phyloP scores from a whole-genome alignment of 1,140 invertebrate species.

The Tetramorium parvispinum region DNA sequence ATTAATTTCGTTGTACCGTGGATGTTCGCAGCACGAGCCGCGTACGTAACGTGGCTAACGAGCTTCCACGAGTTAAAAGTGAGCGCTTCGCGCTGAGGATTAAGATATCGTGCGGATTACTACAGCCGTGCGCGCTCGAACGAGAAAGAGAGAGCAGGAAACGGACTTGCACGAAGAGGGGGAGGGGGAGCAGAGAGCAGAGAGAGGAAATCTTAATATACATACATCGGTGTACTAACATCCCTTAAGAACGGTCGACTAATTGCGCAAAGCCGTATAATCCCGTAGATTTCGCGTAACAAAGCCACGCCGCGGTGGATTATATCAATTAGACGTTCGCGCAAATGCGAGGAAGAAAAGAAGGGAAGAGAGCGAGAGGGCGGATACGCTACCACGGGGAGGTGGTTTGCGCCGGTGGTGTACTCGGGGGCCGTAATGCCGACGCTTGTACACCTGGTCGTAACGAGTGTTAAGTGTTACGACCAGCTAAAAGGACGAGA shows the following conservation, averaged over 20 bases:
- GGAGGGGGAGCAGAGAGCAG: conserved; percentile 23
- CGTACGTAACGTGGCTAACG: conserved; percentile 58
- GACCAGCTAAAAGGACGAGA: conserved; percentile 44
- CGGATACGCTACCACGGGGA: conserved; percentile 20
- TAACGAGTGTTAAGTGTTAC: conserved; percentile 69
- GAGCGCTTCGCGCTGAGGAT: conserved; percentile 61
- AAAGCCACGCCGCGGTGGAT: conserved; percentile 70
- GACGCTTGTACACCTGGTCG: conserved; percentile 65
- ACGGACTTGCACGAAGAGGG: conserved; percentile 50
- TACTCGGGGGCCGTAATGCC: conserved; percentile 50
- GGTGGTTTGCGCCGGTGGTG: conserved; percentile 37
- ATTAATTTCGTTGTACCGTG: conserved; percentile 63
- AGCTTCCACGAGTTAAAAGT: conserved; percentile 64
- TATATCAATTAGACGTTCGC: conserved; percentile 70
- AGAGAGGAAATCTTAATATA: conserved; percentile 49
- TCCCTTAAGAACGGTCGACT: conserved; percentile 65
- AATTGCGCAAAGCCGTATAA: conserved; percentile 72
- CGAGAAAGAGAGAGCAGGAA: conserved; percentile 30
- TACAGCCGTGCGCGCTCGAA: conserved; percentile 63
- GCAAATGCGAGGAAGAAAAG: conserved; percentile 17
- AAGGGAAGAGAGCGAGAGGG: conserved; percentile 13
- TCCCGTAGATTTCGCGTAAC: conserved; percentile 68
- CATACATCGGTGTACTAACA: conserved; percentile 61
- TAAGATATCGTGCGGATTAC: conserved; percentile 71
- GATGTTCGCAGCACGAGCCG: conserved; percentile 63